Evolutionary conservation across 2,888 invertebrate genomes (phyloP), one percentile per base, ranked within the genome.

Genomic region (Philonicus albiceps): DNA sequence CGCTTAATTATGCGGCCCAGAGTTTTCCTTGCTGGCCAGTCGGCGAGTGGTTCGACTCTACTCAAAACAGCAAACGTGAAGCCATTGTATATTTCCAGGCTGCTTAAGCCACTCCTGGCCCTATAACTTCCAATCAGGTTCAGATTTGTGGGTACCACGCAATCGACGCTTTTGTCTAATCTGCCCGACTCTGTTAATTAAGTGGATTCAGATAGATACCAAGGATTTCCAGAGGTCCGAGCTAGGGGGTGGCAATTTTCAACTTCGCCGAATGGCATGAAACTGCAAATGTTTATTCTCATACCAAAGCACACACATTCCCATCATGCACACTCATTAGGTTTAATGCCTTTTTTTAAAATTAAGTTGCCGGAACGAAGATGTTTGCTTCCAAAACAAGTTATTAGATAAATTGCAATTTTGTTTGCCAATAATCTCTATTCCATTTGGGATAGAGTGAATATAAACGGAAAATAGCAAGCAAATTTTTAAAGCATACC

Each of bases 91-190:
- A 49, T 37, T 55, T 64, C 64, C 55, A 81, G n/a, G 53, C 49
- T 34, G 53, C 22, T 34, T 81, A 55, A 31, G 34, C 80, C 49
- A 27, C 81, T 55, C 19, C 49, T 64, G 16, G 64, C 34, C 13
- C 55, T 81, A 81, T 81, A 81, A 81, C 64, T 81, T 31, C 64
- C 55, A 81, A 30, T 81, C 81, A 81, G 31, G 27, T 53, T 81
- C 34, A 55, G 64, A 81, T n/a, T 34, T 19, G 34, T 49, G 80
- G 55, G 55, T n/a, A 55, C 81, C 64, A 81, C 81, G 55, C 81
- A 81, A 81, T 81, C 81, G 81, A 34, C 81, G 64, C 81, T 81
- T 80, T n/a, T 53, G 81, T 34, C 49, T 81, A 55, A 81, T 55
- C 55, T 34, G 13, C 64, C 55, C 64, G 27, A 30, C 31, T 81